Percentiles rank a stretch among this genome's conserved stretches.
Conservation (phyloP, 37 sponge, comb jelly and placozoan species). For the Eunapius fragilis region DNA sequence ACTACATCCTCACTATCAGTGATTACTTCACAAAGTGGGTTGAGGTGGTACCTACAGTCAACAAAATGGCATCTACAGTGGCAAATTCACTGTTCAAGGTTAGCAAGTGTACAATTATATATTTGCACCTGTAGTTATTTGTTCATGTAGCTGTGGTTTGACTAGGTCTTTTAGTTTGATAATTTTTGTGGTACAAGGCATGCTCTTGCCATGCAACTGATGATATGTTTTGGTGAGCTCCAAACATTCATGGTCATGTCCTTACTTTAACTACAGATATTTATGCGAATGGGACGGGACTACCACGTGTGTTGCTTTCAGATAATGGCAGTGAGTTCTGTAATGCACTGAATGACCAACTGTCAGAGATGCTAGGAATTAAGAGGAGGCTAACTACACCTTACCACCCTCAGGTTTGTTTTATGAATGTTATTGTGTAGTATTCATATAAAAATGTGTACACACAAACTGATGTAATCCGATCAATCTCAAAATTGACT, state of each 20-base stretch:
- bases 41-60: constrained; percentile 44
- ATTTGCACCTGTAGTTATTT: too few species aligned
- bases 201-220: too few species aligned
- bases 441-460: constrained; percentile 7
- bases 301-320: constrained; percentile 45
- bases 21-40: constrained; percentile 80
- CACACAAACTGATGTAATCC: too few species aligned
- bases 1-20: constrained; percentile 63
- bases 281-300: constrained; percentile 75
- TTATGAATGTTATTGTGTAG: not conserved
- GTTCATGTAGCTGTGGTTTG: too few species aligned
- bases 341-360: constrained; percentile 30
- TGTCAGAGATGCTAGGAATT: constrained; percentile 34
- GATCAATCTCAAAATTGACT: not conserved
- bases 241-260: too few species aligned
- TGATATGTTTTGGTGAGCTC: too few species aligned
- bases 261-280: constrained; percentile 26
- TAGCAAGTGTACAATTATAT: too few species aligned
- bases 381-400: constrained; percentile 51
- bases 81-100: constrained; percentile 65
- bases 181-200: too few species aligned
- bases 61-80: constrained; percentile 47
- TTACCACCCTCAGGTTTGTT: constrained; percentile 62
- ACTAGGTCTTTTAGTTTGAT: too few species aligned
- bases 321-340: constrained; percentile 57